Conservation (phyloP, 1,140 invertebrate species). For the Drosophila jambulina region DNA sequence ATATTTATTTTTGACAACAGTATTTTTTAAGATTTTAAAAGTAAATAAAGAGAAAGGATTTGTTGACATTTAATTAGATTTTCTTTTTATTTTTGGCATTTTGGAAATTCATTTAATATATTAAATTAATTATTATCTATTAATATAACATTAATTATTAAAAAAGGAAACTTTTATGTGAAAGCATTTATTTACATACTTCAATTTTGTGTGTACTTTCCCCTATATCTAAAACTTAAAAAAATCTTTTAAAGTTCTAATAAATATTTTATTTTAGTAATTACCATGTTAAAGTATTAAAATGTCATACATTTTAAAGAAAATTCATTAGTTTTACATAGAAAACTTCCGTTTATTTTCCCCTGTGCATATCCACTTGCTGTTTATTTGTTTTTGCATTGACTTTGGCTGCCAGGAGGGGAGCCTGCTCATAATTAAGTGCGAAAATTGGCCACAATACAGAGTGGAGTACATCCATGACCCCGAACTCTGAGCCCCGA, state of each 20-base stretch:
- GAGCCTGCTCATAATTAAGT: slow-evolving; percentile 72
- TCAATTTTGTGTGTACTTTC: no score
- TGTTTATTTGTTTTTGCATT: slow-evolving; percentile 12
- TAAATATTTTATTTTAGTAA: background rate
- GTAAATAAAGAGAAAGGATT: no score
- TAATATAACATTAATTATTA: no score
- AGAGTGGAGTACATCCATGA: slow-evolving; percentile 14
- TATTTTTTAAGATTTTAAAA: background rate
- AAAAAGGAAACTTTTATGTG: no score
- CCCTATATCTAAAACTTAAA: no score
- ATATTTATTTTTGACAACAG: background rate
- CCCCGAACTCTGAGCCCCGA: background rate
- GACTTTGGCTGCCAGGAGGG: slow-evolving; percentile 2
- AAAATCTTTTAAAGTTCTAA: background rate
- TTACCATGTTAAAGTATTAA: background rate
- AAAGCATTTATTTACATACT: no score
- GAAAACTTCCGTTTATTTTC: background rate
- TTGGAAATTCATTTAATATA: background rate
- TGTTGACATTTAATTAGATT: background rate
- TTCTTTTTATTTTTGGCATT: background rate
- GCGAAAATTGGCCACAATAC: slow-evolving; percentile 70
- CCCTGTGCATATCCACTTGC: background rate
- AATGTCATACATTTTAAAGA: background rate
- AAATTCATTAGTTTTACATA: background rate
- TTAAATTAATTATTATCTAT: no score